A percentile compares a stretch with the other conserved stretches of the same genome.
These are phyloP conservation scores for Umimayanthus kanabou DNA, from an alignment of 92 coral and sea anemone genomes.

Conservation along the genomic window DNA sequence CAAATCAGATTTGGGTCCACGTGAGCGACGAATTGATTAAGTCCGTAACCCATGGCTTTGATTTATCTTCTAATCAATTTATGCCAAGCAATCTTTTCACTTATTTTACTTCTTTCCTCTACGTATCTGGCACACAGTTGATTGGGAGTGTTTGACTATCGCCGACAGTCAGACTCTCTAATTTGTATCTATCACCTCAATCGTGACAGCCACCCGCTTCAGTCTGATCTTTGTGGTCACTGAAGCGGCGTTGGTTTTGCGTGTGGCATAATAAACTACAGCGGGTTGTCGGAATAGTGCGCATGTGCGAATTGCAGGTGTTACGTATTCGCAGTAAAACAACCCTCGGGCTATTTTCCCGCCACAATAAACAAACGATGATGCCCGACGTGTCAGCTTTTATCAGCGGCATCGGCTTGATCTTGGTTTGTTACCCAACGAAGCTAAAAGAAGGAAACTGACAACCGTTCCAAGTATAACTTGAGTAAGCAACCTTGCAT, in stretches of 20 bases:
- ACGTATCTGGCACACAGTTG: neutral
- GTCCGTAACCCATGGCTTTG: constrained; percentile 77
- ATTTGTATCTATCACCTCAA: neutral
- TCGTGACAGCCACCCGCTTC: constrained; percentile 30
- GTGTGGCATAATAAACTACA: constrained; percentile 49
- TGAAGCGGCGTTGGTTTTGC: constrained; percentile 35
- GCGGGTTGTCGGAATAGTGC: constrained; percentile 40
- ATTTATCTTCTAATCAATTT: neutral
- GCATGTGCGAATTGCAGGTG: constrained; percentile 34
- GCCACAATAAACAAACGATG: constrained; percentile 22
- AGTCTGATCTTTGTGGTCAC: constrained; percentile 29
- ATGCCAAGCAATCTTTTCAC: neutral
- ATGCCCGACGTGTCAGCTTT: neutral
- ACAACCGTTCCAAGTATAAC: neutral
- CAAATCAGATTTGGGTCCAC: constrained; percentile 88
- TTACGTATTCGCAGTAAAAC: constrained; percentile 13
- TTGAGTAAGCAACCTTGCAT: neutral
- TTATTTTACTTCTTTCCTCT: neutral
- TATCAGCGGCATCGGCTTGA: neutral
- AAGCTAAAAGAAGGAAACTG: neutral
- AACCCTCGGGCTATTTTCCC: constrained; percentile 38
- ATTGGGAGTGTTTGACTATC: neutral
- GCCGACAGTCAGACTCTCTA: neutral
- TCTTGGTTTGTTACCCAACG: neutral
- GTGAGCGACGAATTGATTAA: constrained; percentile 69